Percentiles rank a stretch among this genome's conserved stretches.
phyloP scores from a whole-genome alignment of 2,113 vertebrate species.

The Lynx canadensis region DNA sequence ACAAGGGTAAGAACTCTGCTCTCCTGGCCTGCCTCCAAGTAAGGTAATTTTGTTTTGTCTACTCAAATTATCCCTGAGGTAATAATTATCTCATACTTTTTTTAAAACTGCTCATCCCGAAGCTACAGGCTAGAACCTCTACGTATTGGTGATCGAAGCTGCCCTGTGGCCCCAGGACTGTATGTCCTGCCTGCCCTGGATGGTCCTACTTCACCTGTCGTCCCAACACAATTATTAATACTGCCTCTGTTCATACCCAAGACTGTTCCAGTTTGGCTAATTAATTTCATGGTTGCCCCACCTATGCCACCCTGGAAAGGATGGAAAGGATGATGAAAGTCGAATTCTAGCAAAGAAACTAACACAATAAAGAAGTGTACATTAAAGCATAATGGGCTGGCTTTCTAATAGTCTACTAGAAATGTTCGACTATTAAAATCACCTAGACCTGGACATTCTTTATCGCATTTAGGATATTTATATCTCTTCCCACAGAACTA shows the following conservation, averaged over 20 bases:
- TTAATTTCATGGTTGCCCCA: background rate
- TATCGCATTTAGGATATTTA: background rate
- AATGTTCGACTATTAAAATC: background rate
- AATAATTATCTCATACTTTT: conserved; percentile 69
- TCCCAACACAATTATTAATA: background rate
- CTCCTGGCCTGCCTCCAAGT: conserved; percentile 46
- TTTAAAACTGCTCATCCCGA: conserved; percentile 2
- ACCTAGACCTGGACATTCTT: background rate
- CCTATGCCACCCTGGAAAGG: background rate
- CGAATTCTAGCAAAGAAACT: background rate
- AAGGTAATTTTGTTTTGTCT: conserved; percentile 72
- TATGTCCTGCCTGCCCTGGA: background rate
- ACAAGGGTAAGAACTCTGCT: conserved; percentile 19
- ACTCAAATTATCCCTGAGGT: conserved; percentile 62
- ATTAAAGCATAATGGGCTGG: background rate
- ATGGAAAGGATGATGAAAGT: background rate
- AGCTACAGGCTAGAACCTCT: background rate
- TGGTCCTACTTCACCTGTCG: background rate
- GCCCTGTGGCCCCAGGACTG: background rate
- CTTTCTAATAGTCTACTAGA: background rate
- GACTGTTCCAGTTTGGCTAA: background rate
- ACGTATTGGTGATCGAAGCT: background rate
- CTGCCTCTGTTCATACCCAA: background rate
- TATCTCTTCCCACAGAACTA: background rate
- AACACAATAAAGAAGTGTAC: background rate